Conservation (phyloP, 2,113 vertebrate genomes). For the Chloebia gouldiae region DNA sequence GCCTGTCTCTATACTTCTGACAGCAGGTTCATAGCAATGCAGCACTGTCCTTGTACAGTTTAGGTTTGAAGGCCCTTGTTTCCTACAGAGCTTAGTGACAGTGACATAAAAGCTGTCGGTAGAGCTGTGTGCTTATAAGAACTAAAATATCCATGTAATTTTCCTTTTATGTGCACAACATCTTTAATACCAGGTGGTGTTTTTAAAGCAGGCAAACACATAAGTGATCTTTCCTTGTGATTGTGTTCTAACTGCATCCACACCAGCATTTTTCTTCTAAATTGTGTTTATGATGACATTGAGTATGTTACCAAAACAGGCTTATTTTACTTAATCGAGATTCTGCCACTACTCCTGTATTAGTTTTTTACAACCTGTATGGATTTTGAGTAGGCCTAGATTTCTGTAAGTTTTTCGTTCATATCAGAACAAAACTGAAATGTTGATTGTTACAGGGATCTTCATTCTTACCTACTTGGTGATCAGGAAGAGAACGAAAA, state of each 20-base stretch:
- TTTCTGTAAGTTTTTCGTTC: neutral
- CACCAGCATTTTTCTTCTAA: neutral
- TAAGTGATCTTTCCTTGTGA: neutral
- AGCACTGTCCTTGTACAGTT: neutral
- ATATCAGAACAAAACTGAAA: neutral
- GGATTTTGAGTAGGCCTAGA: neutral
- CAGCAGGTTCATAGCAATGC: rapidly evolving
- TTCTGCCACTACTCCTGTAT: neutral
- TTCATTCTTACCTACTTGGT: constrained; percentile 96
- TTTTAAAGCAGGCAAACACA: neutral
- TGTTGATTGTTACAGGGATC: constrained; percentile 79
- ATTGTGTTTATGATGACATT: neutral
- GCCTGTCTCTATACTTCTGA: neutral
- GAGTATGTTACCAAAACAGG: neutral
- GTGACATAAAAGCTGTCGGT: neutral
- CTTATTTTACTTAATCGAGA: neutral
- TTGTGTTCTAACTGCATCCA: neutral
- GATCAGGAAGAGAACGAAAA: constrained; percentile 96
- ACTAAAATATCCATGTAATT: neutral
- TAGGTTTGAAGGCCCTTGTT: neutral
- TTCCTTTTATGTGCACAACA: neutral
- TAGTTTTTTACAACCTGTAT: neutral
- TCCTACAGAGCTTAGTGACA: neutral
- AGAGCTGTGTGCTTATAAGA: neutral
- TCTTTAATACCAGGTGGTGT: neutral